Evolutionary conservation across 1,140 invertebrate species (phyloP).

Genomic region (Chymomyza costata): DNA sequence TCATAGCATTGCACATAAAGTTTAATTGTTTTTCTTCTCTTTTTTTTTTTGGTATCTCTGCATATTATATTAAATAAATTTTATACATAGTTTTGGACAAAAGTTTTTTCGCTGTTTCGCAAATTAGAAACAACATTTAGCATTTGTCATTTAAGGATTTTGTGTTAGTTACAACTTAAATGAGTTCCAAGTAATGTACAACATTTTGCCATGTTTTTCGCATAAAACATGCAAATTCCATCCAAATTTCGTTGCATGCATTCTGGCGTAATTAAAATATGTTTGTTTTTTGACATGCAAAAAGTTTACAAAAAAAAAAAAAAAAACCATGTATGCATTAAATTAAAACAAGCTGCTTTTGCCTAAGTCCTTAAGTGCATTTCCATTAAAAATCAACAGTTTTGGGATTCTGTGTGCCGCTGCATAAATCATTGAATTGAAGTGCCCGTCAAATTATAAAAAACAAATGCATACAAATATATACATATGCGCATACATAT

Average conservation of each 20-base stretch:
- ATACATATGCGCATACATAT: conserved; percentile 1
- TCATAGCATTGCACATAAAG: conserved; percentile 31
- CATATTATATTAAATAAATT: conserved; percentile 38
- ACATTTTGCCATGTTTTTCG: neutral
- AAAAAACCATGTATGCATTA: too few species aligned
- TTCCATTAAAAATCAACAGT: conserved; percentile 55
- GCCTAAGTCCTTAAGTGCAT: conserved; percentile 60
- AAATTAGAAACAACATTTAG: conserved; percentile 62
- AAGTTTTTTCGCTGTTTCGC: conserved; percentile 23
- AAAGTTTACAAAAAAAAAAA: neutral
- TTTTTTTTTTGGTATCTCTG: conserved; percentile 46
- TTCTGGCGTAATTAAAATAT: conserved; percentile 33
- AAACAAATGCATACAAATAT: conserved; percentile 17
- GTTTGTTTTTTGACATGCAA: conserved; percentile 1
- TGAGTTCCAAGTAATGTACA: neutral
- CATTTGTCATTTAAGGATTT: conserved; percentile 32
- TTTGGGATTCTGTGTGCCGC: too few species aligned
- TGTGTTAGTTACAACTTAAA: neutral
- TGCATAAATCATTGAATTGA: conserved; percentile 12
- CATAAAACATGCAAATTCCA: conserved; percentile 2
- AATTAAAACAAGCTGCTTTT: too few species aligned
- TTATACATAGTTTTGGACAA: conserved; percentile 13
- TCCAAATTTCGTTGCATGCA: neutral
- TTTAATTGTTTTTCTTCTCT: conserved; percentile 65
- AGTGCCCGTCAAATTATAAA: conserved; percentile 12